Conservation (phyloP, 2,888 invertebrate species). For the Nasonovia ribisnigri region DNA sequence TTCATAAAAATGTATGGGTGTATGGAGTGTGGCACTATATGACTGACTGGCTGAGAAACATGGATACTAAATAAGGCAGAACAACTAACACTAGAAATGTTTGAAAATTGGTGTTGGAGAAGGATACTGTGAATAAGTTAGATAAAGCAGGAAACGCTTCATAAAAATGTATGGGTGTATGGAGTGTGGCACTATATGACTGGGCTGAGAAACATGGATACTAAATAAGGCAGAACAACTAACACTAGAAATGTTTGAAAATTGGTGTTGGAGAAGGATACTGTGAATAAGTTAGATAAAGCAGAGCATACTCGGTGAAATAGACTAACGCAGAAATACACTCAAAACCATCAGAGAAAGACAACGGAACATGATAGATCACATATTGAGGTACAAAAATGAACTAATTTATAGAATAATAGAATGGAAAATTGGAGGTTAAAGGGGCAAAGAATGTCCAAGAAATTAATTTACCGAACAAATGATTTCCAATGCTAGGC, state of each 20-base stretch:
- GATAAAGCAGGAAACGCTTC: background rate
- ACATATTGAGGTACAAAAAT: background rate
- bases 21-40: constrained; percentile 45
- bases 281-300: no score
- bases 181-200: no score
- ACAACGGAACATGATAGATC: background rate
- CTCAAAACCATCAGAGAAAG: constrained; percentile 27
- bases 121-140: constrained; percentile 23
- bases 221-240: no score
- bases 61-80: constrained; percentile 14
- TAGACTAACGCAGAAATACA: background rate
- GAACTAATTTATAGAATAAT: no score
- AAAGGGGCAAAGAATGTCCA: no score
- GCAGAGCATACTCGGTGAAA: constrained; percentile 29
- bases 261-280: no score
- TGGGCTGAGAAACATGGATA: no score
- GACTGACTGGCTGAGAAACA: constrained; percentile 24
- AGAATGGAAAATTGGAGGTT: no score
- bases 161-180: no score
- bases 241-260: no score
- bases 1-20: constrained; percentile 24
- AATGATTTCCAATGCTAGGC: no score
- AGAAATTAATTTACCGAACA: no score
- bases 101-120: constrained; percentile 29
- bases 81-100: background rate